These are phyloP conservation scores for Oostethus manadensis DNA, from an alignment of 2,113 vertebrate genomes.

Conservation along the genomic window DNA sequence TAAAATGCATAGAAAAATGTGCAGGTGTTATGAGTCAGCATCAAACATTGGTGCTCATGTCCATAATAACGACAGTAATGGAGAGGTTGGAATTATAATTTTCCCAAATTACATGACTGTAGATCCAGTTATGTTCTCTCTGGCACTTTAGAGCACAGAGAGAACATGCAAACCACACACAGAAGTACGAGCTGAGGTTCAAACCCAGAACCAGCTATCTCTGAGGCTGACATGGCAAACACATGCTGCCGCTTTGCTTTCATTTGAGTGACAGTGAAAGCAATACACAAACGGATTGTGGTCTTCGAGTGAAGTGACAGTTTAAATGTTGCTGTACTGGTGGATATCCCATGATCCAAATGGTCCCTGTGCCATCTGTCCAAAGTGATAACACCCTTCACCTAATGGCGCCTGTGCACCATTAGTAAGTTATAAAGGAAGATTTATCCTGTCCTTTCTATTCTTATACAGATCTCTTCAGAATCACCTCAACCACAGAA, in stretches of 20 bases:
- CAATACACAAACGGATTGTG: background rate
- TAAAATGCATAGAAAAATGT: background rate
- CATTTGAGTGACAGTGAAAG: too few species aligned
- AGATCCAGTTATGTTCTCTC: too few species aligned
- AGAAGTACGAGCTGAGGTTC: too few species aligned
- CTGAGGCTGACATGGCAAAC: too few species aligned
- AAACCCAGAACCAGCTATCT: too few species aligned
- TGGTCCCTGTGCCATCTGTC: constrained; percentile 56
- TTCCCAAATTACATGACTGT: too few species aligned
- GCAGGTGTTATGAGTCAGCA: too few species aligned
- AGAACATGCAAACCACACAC: too few species aligned
- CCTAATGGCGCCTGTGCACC: constrained; percentile 41
- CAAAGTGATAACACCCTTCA: constrained; percentile 44
- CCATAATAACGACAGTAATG: background rate
- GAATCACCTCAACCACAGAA: constrained; percentile 40
- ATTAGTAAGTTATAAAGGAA: constrained; percentile 60
- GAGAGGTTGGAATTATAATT: background rate
- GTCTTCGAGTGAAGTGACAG: background rate
- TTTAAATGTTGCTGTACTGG: constrained; percentile 19
- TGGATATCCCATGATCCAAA: constrained; percentile 22
- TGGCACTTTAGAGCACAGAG: too few species aligned
- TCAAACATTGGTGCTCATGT: background rate
- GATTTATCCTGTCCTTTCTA: constrained; percentile 14
- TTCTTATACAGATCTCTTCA: constrained; percentile 44
- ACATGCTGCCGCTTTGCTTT: too few species aligned